Percentiles rank a stretch among this genome's conserved stretches.
Evolutionary conservation across 2,888 invertebrate genomes (phyloP).

Genomic region (Dryadula phaetusa): DNA sequence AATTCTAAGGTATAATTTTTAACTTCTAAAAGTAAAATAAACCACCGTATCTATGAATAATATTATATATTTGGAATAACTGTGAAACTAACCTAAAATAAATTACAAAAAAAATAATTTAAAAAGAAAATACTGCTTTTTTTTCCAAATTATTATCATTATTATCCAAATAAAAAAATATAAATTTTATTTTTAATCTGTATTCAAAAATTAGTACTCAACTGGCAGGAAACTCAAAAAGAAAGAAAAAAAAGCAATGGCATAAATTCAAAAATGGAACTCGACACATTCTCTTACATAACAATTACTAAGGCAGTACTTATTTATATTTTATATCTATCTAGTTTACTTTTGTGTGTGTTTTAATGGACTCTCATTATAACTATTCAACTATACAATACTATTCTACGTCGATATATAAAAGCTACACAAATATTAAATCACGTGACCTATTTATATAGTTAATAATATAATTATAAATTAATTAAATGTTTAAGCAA

Average conservation of each 20-base stretch:
- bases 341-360: conserved; percentile 19
- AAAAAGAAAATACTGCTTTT: conserved; percentile 23
- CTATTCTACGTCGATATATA: conserved; percentile 33
- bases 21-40: conserved; percentile 1
- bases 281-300: neutral
- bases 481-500: neutral
- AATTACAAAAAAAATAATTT: conserved; percentile 12
- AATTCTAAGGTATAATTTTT: conserved; percentile 1
- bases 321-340: conserved; percentile 13
- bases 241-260: neutral
- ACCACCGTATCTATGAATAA: neutral
- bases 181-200: neutral
- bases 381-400: conserved; percentile 2
- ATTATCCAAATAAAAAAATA: neutral
- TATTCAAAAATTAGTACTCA: neutral
- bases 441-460: conserved; percentile 16
- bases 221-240: neutral
- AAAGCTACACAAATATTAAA: conserved; percentile 36
- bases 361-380: conserved; percentile 14
- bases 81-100: conserved; percentile 18
- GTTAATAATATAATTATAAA: neutral
- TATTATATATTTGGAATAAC: conserved; percentile 26
- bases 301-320: conserved; percentile 38
- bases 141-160: neutral
- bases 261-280: conserved; percentile 15